Percentiles rank a stretch among this genome's conserved stretches.
Conservation (phyloP, 2,797 vertebrate genomes). For the Labroides dimidiatus region DNA sequence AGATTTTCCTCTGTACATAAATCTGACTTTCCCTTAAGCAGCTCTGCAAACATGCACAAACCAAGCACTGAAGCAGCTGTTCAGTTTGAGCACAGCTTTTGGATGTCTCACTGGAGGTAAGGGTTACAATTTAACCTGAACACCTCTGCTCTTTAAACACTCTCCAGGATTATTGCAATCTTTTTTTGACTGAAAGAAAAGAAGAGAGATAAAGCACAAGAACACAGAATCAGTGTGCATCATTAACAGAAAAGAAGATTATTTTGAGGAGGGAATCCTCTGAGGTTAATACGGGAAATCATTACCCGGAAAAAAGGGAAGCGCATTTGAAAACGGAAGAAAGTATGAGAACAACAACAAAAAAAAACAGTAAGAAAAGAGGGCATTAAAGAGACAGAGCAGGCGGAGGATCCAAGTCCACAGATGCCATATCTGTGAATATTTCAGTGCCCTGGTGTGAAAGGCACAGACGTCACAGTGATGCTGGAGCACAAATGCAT, state of each 20-base stretch:
- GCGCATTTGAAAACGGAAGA: neutral
- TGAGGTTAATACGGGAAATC: neutral
- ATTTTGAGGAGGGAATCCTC: neutral
- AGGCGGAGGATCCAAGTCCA: conserved; percentile 31
- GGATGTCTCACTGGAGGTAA: neutral
- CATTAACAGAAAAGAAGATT: conserved; percentile 2
- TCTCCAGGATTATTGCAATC: conserved; percentile 6
- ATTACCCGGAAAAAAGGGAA: neutral
- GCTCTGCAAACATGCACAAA: conserved; percentile 4
- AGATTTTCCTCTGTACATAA: neutral
- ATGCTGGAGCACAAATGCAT: conserved; percentile 69
- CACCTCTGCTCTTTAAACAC: conserved; percentile 9
- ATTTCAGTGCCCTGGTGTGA: conserved; percentile 61
- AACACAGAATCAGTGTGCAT: neutral
- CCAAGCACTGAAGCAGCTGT: neutral
- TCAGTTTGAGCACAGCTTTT: neutral
- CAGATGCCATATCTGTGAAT: conserved; percentile 48
- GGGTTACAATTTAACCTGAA: conserved; percentile 8
- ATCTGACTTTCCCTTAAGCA: neutral
- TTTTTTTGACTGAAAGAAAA: neutral
- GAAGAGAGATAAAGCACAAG: neutral
- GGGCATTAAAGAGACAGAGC: conserved; percentile 11
- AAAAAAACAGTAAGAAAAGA: conserved; percentile 1
- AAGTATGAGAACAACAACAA: neutral
- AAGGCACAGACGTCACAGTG: conserved; percentile 69